These are phyloP conservation scores for Volucella inflata DNA, from an alignment of 2,888 invertebrate genomes.

Conservation along the genomic window DNA sequence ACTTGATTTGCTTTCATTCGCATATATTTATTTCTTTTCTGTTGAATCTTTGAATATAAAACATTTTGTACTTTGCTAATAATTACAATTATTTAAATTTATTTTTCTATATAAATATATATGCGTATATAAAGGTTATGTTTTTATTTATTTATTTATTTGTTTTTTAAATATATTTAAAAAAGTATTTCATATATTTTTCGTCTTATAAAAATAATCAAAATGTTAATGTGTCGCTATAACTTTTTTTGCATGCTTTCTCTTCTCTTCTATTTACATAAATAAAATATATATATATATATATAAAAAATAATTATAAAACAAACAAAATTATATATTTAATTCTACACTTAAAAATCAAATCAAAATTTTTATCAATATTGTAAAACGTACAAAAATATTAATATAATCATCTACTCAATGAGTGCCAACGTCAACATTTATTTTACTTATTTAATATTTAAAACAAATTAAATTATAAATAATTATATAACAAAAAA, in stretches of 20 bases:
- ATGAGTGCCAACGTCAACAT: slow-evolving; percentile 80
- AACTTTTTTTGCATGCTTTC: slow-evolving; percentile 80
- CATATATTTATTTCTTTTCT: not conserved
- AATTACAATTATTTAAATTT: too few relatives aligned
- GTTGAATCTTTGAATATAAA: not conserved
- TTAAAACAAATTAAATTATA: slow-evolving; percentile 34
- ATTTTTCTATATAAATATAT: too few relatives aligned
- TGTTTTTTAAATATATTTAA: slow-evolving; percentile 75
- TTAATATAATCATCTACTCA: slow-evolving; percentile 66
- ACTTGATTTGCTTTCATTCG: too few relatives aligned
- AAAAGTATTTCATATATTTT: slow-evolving; percentile 48
- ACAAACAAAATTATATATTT: slow-evolving; percentile 40
- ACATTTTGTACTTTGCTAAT: too few relatives aligned
- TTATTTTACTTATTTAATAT: slow-evolving; percentile 71
- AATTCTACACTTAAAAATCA: slow-evolving; percentile 61
- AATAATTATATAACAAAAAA: slow-evolving; percentile 57
- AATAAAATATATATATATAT: slow-evolving; percentile 66
- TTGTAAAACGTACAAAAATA: slow-evolving; percentile 62
- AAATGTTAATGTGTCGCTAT: slow-evolving; percentile 80
- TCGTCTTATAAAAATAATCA: slow-evolving; percentile 72
- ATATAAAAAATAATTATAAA: slow-evolving; percentile 69
- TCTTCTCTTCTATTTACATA: slow-evolving; percentile 78
- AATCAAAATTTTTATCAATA: slow-evolving; percentile 60
- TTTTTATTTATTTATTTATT: slow-evolving; percentile 39
- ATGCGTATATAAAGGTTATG: not conserved